A percentile compares a stretch with the other conserved stretches of the same genome.
phyloP scores from a whole-genome alignment of 1,140 invertebrate genomes.

The Drosophila nigrodunni region DNA sequence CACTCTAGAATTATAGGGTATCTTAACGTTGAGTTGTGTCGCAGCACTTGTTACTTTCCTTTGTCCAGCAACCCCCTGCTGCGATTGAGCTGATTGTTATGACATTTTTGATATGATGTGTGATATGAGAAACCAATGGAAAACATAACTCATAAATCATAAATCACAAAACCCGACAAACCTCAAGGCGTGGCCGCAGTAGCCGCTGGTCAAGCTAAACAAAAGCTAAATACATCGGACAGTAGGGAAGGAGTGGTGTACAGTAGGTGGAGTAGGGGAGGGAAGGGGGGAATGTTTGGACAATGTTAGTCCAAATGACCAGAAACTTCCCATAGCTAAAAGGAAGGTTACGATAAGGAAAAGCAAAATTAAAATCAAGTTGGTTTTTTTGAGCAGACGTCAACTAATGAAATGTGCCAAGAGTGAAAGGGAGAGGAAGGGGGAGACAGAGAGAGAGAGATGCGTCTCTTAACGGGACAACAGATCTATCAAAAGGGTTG shows the following conservation, averaged over 20 bases:
- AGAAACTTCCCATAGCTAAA: slow-evolving; percentile 5
- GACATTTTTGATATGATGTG: slow-evolving; percentile 38
- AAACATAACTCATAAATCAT: slow-evolving; percentile 44
- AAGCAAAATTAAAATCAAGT: slow-evolving; percentile 40
- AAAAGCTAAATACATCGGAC: slow-evolving; percentile 17
- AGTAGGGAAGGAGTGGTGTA: not conserved
- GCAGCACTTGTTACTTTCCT: not conserved
- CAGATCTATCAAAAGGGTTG: slow-evolving; percentile 64
- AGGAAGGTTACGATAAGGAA: not conserved
- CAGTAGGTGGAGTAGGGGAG: not conserved
- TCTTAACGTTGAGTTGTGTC: not conserved
- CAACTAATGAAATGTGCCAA: slow-evolving; percentile 15
- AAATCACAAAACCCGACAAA: not conserved
- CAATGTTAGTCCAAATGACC: slow-evolving; percentile 36
- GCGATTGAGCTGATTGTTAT: slow-evolving; percentile 32
- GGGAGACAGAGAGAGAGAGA: not conserved
- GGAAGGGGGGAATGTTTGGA: slow-evolving; percentile 47
- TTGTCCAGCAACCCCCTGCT: slow-evolving; percentile 1
- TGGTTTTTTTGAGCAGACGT: slow-evolving; percentile 50
- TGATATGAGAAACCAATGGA: slow-evolving; percentile 33
- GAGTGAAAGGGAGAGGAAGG: slow-evolving; percentile 16
- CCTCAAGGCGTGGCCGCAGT: slow-evolving; percentile 29
- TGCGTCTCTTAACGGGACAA: slow-evolving; percentile 1
- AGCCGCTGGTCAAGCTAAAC: slow-evolving; percentile 33
- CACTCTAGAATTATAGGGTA: slow-evolving; percentile 2